Base-by-base conservation (phyloP, 2,888 invertebrate species). In the Habrosyne pyritoides region DNA sequence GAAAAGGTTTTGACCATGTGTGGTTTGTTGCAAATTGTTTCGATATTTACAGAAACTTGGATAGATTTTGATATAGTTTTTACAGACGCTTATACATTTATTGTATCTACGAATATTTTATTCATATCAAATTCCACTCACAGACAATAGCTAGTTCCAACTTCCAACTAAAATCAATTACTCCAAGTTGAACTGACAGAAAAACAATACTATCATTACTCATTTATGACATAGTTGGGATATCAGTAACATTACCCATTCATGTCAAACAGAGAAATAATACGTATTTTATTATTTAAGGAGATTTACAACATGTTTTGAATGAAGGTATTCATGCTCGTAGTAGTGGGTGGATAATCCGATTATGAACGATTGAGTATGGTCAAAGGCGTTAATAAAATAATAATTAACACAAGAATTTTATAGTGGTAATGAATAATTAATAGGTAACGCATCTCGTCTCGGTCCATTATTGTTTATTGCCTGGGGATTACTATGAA, bases 281-380 rank as follows among this genome's bases (percentile, higher is more conserved):
- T 18, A 42, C 14, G n/a, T n/a, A 18, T 42, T 42, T 18, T 42
- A 18, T 42, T 18, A 42, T 42, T 42, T 42, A 18, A 36, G 14
- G 36, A 26, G 46, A 24, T 54, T 56, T 54, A 55, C 21, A 54
- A 59, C 47, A 57, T 42, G 42, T 33, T 33, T 33, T 33, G 33
- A 8, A n/a, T 33, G 12, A n/a, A 26, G 52, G 53, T 49, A 56
- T 61, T 24, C 52, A 57, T 49, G 52, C 55, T 53, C 52, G 28
- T 60, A 59, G 61, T 61, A 58, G 71, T 69, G 54, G 67, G 68
- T 57, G 46, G 53, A 33, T 60, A 52, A 59, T 66, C 62, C 59
- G 60, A 64, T 67, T 64, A 60, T 54, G 53, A 54, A 47, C 10
- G 24, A 54, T 55, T 69, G 54, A 50, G 42, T 59, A 59, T 48